Percentiles rank a stretch among this genome's conserved stretches.
phyloP scores from a whole-genome alignment of 2,888 invertebrate species.

The Ormyrus nitidulus region DNA sequence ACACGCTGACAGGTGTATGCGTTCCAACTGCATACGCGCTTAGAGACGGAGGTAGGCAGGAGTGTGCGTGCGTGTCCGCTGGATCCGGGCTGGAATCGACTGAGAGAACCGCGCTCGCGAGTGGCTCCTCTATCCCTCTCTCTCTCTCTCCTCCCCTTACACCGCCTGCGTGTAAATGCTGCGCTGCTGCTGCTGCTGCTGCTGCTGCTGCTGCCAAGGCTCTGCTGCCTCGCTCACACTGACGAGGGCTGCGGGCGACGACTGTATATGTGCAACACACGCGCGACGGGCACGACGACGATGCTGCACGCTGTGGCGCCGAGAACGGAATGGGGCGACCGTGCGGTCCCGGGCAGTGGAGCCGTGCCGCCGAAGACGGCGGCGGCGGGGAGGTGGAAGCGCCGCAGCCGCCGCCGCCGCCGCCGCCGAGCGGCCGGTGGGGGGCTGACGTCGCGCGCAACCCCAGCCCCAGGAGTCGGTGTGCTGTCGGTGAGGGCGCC shows the following conservation, averaged over 20 bases:
- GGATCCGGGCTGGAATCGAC: too few relatives aligned
- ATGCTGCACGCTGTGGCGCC: slow-evolving; percentile 74
- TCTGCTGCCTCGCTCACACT: too few relatives aligned
- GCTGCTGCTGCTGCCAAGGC: too few relatives aligned
- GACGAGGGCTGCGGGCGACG: too few relatives aligned
- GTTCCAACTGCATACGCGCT: too few relatives aligned
- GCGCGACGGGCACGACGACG: slow-evolving; percentile 32
- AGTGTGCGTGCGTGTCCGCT: not conserved
- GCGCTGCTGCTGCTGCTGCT: too few relatives aligned
- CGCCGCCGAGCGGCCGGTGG: slow-evolving; percentile 50
- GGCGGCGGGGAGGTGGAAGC: slow-evolving; percentile 52
- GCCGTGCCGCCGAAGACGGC: slow-evolving; percentile 56
- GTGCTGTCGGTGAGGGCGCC: not conserved
- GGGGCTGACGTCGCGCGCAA: slow-evolving; percentile 57
- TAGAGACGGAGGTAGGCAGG: too few relatives aligned
- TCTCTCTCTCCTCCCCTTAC: not conserved
- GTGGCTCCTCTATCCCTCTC: not conserved
- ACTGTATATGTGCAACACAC: not conserved
- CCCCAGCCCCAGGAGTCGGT: slow-evolving; percentile 21
- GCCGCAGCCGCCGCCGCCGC: slow-evolving; percentile 42
- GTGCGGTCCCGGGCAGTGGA: slow-evolving; percentile 74
- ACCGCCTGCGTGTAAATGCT: too few relatives aligned
- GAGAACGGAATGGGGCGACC: slow-evolving; percentile 75
- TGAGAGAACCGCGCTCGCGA: not conserved
- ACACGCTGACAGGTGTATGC: too few relatives aligned